Conservation (phyloP, 2,797 vertebrate genomes). For the Morelia viridis region DNA sequence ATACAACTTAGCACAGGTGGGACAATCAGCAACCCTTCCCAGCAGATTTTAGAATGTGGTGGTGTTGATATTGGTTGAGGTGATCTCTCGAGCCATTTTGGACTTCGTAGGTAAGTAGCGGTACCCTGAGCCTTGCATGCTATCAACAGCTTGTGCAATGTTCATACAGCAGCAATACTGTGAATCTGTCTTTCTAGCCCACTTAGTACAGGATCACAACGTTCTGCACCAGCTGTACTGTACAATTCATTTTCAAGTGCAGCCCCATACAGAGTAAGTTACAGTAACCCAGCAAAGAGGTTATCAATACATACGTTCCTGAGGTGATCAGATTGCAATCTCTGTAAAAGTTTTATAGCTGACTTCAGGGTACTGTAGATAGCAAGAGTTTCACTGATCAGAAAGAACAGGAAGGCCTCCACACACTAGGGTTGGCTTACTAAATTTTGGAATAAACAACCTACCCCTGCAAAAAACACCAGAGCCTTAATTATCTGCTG, state of each 20-base stretch:
- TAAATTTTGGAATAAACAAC: too few relatives aligned
- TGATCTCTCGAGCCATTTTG: not conserved
- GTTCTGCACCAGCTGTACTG: not conserved
- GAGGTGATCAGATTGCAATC: not conserved
- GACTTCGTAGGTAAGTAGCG: not conserved
- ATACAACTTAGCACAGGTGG: not conserved
- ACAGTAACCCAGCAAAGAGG: not conserved
- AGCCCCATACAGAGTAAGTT: not conserved
- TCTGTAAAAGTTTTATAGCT: not conserved
- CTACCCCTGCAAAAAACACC: too few relatives aligned
- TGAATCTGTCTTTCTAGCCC: not conserved
- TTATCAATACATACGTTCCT: not conserved
- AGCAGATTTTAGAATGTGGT: not conserved
- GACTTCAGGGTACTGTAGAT: not conserved
- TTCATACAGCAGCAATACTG: not conserved
- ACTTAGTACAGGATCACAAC: not conserved
- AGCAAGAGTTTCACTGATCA: too few relatives aligned
- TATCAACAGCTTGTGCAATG: not conserved
- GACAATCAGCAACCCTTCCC: not conserved
- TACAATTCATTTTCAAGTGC: not conserved
- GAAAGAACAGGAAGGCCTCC: not conserved
- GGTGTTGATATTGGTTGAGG: not conserved
- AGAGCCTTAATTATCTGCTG: not conserved
- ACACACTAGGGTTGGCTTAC: too few relatives aligned
- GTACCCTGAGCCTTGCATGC: not conserved